Evolutionary conservation across 2,797 vertebrate species (phyloP), one percentile per base, ranked within the genome.

Genomic region (Odontamblyopus lacepedii): DNA sequence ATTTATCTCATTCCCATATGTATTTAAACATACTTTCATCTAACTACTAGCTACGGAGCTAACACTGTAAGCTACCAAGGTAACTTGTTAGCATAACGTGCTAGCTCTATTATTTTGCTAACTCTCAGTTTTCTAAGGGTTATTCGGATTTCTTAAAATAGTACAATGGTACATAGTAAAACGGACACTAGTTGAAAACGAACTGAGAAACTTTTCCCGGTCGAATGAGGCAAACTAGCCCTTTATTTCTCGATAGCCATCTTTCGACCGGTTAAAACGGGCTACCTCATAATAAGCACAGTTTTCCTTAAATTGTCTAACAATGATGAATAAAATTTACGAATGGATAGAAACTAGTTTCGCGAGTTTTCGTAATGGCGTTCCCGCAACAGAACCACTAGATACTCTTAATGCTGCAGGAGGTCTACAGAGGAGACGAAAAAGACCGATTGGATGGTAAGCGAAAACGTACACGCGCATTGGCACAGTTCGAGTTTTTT

Each of bases 301-400:
- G 81, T 72, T 62, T 67, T 84, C 75, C 72, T 26, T 29, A 26
- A 77, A 85, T 78, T 85, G 86, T 85, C 64, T 67, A 89, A 85
- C 66, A 84, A 95, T 95, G 94, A 89, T 95, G 78, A 95, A 92
- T 87, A 94, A 93, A 92, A 86, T 95, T 71, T 95, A 90, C 84
- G 93, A 89, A 84, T 95, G 93, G 94, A 70, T 95, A 26, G 94
- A 89, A 82, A 94, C 91, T 0, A 91, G 92, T 69, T 83, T 95
- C 65, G 89, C 87, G 61, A 93, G 77, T 81, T 86, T 93, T 66
- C 92, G 94, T 63, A 90, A 93, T 60, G 94, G 88, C 76, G 89
- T 83, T 13, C 90, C 92, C 69, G 88, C 82, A 63, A 89, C 23
- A 30, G 89, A 84, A 6, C 74, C 86, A 35, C 76, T 80, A 0